Evolutionary conservation across 2,888 invertebrate genomes (phyloP).

Genomic region (Scotopteryx bipunctaria): DNA sequence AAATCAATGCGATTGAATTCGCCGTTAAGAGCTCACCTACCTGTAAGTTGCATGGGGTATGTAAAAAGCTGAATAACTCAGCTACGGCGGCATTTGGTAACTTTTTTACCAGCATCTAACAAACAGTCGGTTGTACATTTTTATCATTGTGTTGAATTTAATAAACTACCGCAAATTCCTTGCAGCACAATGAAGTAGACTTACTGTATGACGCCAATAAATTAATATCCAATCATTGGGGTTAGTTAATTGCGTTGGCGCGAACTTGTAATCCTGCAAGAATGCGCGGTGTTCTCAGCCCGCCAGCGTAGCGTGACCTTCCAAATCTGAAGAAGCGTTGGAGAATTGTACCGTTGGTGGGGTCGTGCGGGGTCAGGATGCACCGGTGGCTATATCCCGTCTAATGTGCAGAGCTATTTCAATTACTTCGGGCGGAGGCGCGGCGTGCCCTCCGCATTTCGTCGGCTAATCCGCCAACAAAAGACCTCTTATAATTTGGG

Average conservation of each 20-base stretch:
- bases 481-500: slow-evolving; percentile 56
- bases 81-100: too few relatives aligned
- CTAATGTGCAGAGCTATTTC: slow-evolving; percentile 65
- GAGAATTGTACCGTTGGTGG: slow-evolving; percentile 11
- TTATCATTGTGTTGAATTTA: not conserved
- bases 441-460: slow-evolving; percentile 49
- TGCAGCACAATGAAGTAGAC: slow-evolving; percentile 28
- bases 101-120: too few relatives aligned
- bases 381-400: slow-evolving; percentile 42
- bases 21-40: too few relatives aligned
- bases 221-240: slow-evolving; percentile 66
- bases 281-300: slow-evolving; percentile 47
- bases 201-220: slow-evolving; percentile 55
- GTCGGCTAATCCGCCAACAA: slow-evolving; percentile 65
- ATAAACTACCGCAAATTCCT: slow-evolving; percentile 17
- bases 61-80: too few relatives aligned
- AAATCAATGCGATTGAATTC: too few relatives aligned
- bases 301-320: slow-evolving; percentile 33
- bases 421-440: slow-evolving; percentile 51
- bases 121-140: too few relatives aligned
- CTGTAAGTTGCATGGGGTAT: too few relatives aligned
- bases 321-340: slow-evolving; percentile 22
- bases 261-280: slow-evolving; percentile 62
- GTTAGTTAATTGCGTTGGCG: slow-evolving; percentile 60
- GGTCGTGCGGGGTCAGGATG: slow-evolving; percentile 21